A percentile compares a stretch with the other conserved stretches of the same genome.
Conservation (phyloP, 2,797 vertebrate genomes). For the Sebastes alutus region DNA sequence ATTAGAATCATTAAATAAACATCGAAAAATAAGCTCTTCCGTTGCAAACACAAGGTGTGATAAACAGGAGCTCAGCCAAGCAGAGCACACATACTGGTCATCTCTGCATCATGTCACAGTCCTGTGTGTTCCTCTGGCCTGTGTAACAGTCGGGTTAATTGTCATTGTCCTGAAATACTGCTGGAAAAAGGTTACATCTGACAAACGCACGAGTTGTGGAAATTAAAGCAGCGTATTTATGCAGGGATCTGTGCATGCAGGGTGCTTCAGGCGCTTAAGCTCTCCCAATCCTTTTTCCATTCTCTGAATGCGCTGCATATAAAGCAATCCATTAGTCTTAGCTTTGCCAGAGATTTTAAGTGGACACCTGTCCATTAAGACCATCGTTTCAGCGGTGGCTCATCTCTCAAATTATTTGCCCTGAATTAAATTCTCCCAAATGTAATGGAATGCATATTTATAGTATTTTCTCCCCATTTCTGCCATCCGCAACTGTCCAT, state of each 20-base stretch:
- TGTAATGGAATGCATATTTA: constrained; percentile 85
- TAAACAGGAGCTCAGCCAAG: background rate
- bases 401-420: constrained; percentile 83
- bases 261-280: constrained; percentile 81
- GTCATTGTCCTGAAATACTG: constrained; percentile 63
- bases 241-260: constrained; percentile 74
- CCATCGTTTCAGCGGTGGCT: constrained; percentile 73
- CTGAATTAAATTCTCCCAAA: constrained; percentile 82
- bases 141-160: constrained; percentile 65
- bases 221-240: constrained; percentile 82
- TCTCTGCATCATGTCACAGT: constrained; percentile 21
- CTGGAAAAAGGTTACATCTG: constrained; percentile 74
- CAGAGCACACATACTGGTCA: constrained; percentile 22
- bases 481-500: constrained; percentile 32
- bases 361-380: constrained; percentile 88
- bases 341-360: constrained; percentile 85
- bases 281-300: constrained; percentile 83
- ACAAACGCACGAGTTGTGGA: constrained; percentile 74
- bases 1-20: background rate
- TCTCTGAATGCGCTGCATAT: constrained; percentile 81
- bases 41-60: background rate
- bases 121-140: constrained; percentile 27
- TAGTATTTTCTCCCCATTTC: constrained; percentile 63
- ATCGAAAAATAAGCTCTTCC: background rate
- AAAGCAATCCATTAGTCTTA: constrained; percentile 90